A percentile compares a stretch with the other conserved stretches of the same genome.
Conservation (phyloP, 2,888 invertebrate species). For the Oscheius sp. region DNA sequence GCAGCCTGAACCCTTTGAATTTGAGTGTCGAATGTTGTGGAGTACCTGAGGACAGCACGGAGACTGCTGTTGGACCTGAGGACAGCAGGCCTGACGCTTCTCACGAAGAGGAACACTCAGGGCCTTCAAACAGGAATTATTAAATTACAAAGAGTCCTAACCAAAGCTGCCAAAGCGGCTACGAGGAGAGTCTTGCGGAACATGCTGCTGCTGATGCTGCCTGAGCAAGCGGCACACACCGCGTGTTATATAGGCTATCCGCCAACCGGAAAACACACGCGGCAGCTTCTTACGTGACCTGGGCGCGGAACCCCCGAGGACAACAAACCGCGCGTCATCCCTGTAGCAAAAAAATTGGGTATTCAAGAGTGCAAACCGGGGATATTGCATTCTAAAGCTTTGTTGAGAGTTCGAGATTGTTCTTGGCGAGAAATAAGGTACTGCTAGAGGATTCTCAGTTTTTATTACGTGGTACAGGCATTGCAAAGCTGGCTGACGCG, state of each 20-base stretch:
- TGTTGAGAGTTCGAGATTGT: no score
- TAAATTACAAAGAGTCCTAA: neutral
- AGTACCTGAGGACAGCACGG: slow-evolving; percentile 13
- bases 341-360: slow-evolving; percentile 4
- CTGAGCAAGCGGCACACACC: slow-evolving; percentile 13
- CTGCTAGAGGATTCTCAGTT: no score
- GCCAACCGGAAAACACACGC: slow-evolving; percentile 28
- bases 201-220: slow-evolving; percentile 19
- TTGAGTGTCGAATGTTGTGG: no score
- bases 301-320: neutral
- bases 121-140: slow-evolving; percentile 39
- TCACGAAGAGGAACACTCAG: slow-evolving; percentile 51
- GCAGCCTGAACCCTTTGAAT: neutral
- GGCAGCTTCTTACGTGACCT: slow-evolving; percentile 35
- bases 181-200: slow-evolving; percentile 28
- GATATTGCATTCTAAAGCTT: no score
- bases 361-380: neutral
- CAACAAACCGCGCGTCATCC: slow-evolving; percentile 25
- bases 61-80: slow-evolving; percentile 6
- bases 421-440: no score
- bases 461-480: no score
- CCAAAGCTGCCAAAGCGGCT: slow-evolving; percentile 14
- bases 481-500: no score
- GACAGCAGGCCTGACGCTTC: slow-evolving; percentile 52
- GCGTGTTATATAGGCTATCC: slow-evolving; percentile 27